Base-by-base conservation (phyloP, 2,888 invertebrate species). In the Drosophila emarginata region DNA sequence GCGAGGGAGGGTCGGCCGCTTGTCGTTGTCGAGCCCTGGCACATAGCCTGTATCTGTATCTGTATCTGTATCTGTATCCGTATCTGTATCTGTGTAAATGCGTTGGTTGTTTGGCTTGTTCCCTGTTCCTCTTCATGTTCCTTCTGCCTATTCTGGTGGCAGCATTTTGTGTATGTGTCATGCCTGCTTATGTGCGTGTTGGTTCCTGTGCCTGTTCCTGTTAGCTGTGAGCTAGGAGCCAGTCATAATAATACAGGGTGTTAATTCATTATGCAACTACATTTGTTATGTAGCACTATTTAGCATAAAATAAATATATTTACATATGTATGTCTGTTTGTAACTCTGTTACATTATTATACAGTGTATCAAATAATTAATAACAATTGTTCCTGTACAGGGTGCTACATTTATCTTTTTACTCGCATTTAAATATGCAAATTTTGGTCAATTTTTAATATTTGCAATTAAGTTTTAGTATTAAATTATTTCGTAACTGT, bases 1-100 rank as follows among this genome's bases (percentile, higher is more conserved):
- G 50, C 51, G 59, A 54, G 50, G 69, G 57, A 45, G 88, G 77
- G 86, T 71, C 62, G 62, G 62, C 59, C 52, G 73, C 74, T 45
- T 45, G 40, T 18, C 18, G 40, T 45, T 45, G 45, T 21, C 54
- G 54, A 54, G 54, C 32, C 32, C 32, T 53, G 53, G 56, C 53
- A 45, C 45, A 58, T 40, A 58, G 58, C 40, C 58, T 59, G 72
- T 74, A 74, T 74, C 58, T 59, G 72, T 74, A 74, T 74, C 58
- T 59, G 72, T 74, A 74, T 74, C 58, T 59, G 72, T 74, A 74
- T 74, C 74, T 71, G 87, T 83, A 87, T 81, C 86, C 88, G 87
- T 84, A 82, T 87, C 88, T 88, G 89, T 83, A 87, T 84, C 89
- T 82, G 88, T 82, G 88, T 84, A 87, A 83, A 83, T 83, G 84